Evolutionary conservation across 2,888 invertebrate species (phyloP).

Genomic region (Ametastegia equiseti): DNA sequence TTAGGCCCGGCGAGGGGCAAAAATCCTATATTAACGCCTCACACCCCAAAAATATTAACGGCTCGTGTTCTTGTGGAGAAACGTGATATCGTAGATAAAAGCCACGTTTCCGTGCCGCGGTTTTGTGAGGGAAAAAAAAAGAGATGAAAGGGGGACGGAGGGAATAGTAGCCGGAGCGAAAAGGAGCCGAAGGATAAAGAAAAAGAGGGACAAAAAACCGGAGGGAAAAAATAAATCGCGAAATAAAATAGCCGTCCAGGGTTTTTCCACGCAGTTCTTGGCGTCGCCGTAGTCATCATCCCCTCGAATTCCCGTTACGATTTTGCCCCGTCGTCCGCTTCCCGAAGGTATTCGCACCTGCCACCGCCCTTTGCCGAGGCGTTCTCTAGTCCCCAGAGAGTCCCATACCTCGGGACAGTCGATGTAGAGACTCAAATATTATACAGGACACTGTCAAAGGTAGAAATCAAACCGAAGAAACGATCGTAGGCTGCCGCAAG

Average conservation of each 20-base stretch:
- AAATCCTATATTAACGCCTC: neutral
- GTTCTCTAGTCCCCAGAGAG: constrained; percentile 11
- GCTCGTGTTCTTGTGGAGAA: neutral
- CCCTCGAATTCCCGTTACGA: constrained; percentile 8
- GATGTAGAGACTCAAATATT: neutral
- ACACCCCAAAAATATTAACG: neutral
- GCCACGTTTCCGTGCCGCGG: constrained; percentile 23
- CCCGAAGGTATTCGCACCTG: neutral
- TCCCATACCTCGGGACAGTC: neutral
- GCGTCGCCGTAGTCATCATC: neutral
- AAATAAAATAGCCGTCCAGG: constrained; percentile 55
- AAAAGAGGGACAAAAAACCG: constrained; percentile 4
- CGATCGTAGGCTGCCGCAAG: neutral
- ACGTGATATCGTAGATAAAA: constrained; percentile 23
- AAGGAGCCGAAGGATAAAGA: constrained; percentile 47
- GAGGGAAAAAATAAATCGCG: constrained; percentile 57
- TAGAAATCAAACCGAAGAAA: neutral
- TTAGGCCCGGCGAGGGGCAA: no score
- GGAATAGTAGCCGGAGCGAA: constrained; percentile 13
- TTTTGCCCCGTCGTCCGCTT: neutral
- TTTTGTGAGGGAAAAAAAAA: constrained; percentile 29
- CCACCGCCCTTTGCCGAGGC: constrained; percentile 10
- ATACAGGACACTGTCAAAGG: neutral
- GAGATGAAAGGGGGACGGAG: constrained; percentile 31
- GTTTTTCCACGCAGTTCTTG: neutral